Evolutionary conservation across 2,888 invertebrate genomes (phyloP), one percentile per base, ranked within the genome.

Genomic region (Arge pagana): DNA sequence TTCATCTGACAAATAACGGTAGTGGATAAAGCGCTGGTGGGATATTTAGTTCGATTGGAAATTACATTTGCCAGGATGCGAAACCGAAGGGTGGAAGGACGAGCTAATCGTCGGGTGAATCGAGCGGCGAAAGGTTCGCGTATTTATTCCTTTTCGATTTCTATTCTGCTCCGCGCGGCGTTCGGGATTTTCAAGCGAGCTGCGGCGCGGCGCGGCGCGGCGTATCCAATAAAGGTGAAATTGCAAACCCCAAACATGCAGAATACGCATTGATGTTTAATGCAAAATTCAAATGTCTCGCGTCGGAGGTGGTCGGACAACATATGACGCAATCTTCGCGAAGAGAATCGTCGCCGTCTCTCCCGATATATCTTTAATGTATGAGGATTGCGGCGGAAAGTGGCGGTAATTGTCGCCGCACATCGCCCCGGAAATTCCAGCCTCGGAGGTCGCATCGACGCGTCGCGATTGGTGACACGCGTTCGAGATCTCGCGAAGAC

Each of bases 251-350:
- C 62, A 61, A 63, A 63, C 57, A 60, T 51, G 57, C 53, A 55
- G 56, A 56, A 62, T 60, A 66, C 63, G 64, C 67, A 66, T 68
- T 66, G 69, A 72, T 72, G 72, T 72, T 71, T 72, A 72, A 72
- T 72, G 72, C 71, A 72, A 72, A 69, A 72, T 72, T 72, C 71
- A 72, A 72, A 72, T 72, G 18, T 28, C 18, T 30, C 42, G 16
- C 8, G 18, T 21, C 33, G 33, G 35, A 45, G 10, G 8, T 13
- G 18, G 42, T 18, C 28, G 21, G 35, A 35, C 63, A 68, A 69
- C 70, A 66, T 65, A 66, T 71, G 70, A 70, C 67, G 71, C 67
- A 69, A 70, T 68, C 66, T 68, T 67, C 65, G 63, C 64, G 65
- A 63, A 45, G 45, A 45, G 67, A 68, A 70, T 70, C 66, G 67